Evolutionary conservation across 2,888 invertebrate species (phyloP), one percentile per base, ranked within the genome.

Genomic region (Caenorhabditis plicata): DNA sequence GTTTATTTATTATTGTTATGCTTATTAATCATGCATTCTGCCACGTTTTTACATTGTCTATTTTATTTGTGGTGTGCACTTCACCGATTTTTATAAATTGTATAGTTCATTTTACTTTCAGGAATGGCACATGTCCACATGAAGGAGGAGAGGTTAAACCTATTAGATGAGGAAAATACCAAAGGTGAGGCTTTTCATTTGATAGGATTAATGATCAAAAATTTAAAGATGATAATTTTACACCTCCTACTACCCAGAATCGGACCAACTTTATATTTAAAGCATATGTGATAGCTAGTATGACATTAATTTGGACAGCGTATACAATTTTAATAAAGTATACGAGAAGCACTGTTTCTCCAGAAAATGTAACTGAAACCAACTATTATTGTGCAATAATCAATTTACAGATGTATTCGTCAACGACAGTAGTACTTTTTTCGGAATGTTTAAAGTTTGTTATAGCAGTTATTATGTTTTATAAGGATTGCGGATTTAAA

Each of bases 241-340:
- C 38, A 33, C 39, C 39, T 20, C n/a, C 20, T 9, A 3, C 44
- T 13, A 22, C 33, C 17, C 29, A 39, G 3, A 26, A 44, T 9
- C 55, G 55, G 27, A 39, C 51, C 5, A 57, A 43, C 29, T 51
- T 57, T 20, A 38, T 26, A 15, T 69, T 69, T 60, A 69, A 69
- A 51, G 52, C 54, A 38, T 80, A 80, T 57, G 78, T 80, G 9
- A 73, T 80, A 26, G 46, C 57, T 29, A 67, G 74, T 27, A 80
- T 81, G 79, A 75, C 76, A 7, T 54, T 77, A 44, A 56, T 80
- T 11, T 80, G 80, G 80, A 78, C 80, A n/a, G 77, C 70, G 7
- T 81, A 81, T 64, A 78, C 81, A 27, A 49, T 81, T 22, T 65
- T 71, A 9, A 74, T 81, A 31, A 66, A 77, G 23, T 78, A 75